Percentiles rank a stretch among this genome's conserved stretches.
Conservation (phyloP, 2,888 invertebrate genomes). For the Lepidocyrtoides sp. region DNA sequence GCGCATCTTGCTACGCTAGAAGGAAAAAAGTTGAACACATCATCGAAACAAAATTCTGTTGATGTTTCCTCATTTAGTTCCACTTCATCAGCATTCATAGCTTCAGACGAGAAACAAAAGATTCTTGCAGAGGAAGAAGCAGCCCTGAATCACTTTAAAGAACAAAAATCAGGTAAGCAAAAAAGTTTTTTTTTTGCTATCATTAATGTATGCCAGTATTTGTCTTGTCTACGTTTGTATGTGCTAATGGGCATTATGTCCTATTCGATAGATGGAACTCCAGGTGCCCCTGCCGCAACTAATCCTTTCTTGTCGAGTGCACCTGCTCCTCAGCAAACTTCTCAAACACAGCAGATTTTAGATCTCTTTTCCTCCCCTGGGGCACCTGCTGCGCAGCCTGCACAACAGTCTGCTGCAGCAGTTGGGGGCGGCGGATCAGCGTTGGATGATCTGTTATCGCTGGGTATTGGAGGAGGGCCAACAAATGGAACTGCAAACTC, state of each 20-base stretch:
- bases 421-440: constrained; percentile 88
- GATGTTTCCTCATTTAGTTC: constrained; percentile 84
- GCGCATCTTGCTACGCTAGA: constrained; percentile 97
- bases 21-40: constrained; percentile 91
- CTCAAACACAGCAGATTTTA: constrained; percentile 86
- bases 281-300: constrained; percentile 77
- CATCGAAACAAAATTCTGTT: constrained; percentile 84
- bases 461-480: constrained; percentile 86
- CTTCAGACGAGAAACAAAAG: constrained; percentile 90
- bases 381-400: constrained; percentile 90
- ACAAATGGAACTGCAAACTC: constrained; percentile 58
- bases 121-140: constrained; percentile 98
- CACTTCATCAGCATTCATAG: constrained; percentile 84
- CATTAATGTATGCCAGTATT: too few species aligned
- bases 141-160: constrained; percentile 98
- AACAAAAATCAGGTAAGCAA: constrained; percentile 86
- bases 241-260: too few species aligned
- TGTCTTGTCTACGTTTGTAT: too few species aligned
- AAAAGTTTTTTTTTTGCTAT: too few species aligned
- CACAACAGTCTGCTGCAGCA: constrained; percentile 78
- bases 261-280: constrained; percentile 4
- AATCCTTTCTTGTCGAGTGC: constrained; percentile 84
- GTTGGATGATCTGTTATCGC: constrained; percentile 94
- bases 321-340: constrained; percentile 82
- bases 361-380: constrained; percentile 94